A percentile compares a stretch with the other conserved stretches of the same genome.
phyloP scores from a whole-genome alignment of 2,888 invertebrate genomes.

The Conomelus anceps region DNA sequence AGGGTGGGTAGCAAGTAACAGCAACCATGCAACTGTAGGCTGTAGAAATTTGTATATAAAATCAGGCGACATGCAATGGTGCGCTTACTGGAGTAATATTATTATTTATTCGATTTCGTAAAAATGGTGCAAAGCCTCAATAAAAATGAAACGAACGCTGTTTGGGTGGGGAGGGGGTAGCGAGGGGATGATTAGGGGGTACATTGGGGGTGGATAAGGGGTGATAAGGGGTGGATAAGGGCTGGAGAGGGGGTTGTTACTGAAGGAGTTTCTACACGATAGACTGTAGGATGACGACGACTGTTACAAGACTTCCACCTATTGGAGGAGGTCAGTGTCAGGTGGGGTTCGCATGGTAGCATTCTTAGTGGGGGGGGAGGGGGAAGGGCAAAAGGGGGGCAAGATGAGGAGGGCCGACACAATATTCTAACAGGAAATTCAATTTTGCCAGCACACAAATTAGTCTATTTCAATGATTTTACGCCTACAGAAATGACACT shows the following conservation, averaged over 20 bases:
- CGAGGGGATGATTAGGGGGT: not conserved
- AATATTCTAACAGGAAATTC: not conserved
- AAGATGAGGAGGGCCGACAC: not conserved
- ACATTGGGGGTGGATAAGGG: not conserved
- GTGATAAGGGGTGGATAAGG: no score
- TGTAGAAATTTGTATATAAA: not conserved
- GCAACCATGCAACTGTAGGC: not conserved
- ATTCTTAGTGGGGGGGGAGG: not conserved
- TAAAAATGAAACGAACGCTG: not conserved
- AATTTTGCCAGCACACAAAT: not conserved
- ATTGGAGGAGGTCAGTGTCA: not conserved
- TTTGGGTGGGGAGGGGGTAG: not conserved
- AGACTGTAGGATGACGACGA: no score
- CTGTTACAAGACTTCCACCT: not conserved
- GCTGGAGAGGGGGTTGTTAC: no score
- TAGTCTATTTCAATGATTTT: not conserved
- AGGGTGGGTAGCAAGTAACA: no score
- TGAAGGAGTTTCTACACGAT: not conserved
- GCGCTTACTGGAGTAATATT: not conserved
- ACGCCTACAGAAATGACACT: not conserved
- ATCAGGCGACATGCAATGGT: not conserved
- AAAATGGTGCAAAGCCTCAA: not conserved
- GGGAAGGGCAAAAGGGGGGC: not conserved
- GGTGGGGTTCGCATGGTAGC: not conserved
- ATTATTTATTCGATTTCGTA: not conserved